Percentiles rank a stretch among this genome's conserved stretches.
phyloP scores from a whole-genome alignment of 2,888 invertebrate species.

The Folsomia manolachei region DNA sequence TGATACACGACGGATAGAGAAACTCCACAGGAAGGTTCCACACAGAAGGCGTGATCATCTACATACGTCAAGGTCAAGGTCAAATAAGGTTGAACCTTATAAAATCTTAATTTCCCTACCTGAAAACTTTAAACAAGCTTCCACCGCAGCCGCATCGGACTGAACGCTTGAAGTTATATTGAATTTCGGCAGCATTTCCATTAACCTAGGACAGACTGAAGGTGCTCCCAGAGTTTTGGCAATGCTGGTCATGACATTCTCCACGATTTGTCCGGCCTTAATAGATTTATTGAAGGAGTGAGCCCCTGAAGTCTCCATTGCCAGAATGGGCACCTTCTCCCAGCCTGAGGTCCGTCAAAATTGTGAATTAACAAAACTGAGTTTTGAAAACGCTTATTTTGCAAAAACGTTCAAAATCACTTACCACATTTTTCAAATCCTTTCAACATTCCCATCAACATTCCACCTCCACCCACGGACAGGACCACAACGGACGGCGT shows the following conservation, averaged over 20 bases:
- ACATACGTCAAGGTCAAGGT: no score
- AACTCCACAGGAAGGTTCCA: conserved; percentile 58
- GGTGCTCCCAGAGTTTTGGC: conserved; percentile 55
- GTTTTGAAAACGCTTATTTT: not conserved
- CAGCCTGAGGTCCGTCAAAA: conserved; percentile 30
- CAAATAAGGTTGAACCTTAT: no score
- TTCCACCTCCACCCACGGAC: conserved; percentile 59
- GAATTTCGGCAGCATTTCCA: conserved; percentile 52
- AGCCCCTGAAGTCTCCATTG: conserved; percentile 58
- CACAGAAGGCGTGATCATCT: conserved; percentile 57
- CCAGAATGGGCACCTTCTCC: conserved; percentile 55
- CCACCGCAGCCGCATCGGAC: conserved; percentile 54
- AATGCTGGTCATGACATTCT: conserved; percentile 52
- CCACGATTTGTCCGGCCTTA: conserved; percentile 53
- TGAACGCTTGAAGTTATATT: conserved; percentile 54
- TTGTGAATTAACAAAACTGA: not conserved
- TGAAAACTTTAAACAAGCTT: conserved; percentile 54
- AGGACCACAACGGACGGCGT: conserved; percentile 55
- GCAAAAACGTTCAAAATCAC: not conserved
- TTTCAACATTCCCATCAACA: conserved; percentile 54
- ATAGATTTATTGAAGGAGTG: conserved; percentile 55
- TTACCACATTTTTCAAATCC: conserved; percentile 50
- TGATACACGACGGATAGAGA: conserved; percentile 56
- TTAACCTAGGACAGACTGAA: conserved; percentile 52
- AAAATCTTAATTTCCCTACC: no score